Conservation (phyloP, 2,888 invertebrate species). For the Leucania comma region DNA sequence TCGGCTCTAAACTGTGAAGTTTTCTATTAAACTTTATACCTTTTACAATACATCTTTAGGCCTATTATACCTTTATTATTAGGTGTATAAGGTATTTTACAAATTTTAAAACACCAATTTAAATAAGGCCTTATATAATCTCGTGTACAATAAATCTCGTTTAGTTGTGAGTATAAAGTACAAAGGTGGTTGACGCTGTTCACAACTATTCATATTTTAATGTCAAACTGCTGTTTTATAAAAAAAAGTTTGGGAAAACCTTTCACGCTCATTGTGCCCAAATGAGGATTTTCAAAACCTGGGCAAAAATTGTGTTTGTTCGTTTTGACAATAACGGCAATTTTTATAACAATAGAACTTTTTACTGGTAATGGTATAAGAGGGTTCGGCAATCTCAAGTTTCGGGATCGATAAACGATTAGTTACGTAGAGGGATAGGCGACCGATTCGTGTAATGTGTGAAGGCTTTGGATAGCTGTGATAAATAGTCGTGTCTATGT, state of each 20-base stretch:
- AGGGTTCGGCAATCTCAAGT: conserved; percentile 42
- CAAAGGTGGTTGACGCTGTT: conserved; percentile 82
- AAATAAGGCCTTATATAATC: conserved; percentile 63
- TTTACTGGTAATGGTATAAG: conserved; percentile 30
- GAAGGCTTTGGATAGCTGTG: conserved; percentile 74
- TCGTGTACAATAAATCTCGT: conserved; percentile 75
- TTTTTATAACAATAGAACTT: conserved; percentile 24
- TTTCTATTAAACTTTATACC: conserved; percentile 54
- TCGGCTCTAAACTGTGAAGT: conserved; percentile 52
- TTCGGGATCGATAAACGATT: conserved; percentile 40
- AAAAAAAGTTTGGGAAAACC: conserved; percentile 36
- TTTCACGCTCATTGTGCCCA: conserved; percentile 30
- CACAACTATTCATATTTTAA: conserved; percentile 59
- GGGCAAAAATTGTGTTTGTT: conserved; percentile 18
- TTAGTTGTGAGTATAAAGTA: conserved; percentile 86
- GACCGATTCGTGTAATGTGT: conserved; percentile 59
- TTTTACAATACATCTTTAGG: conserved; percentile 60
- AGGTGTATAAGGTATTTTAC: conserved; percentile 55
- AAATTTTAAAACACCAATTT: conserved; percentile 64
- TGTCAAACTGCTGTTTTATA: conserved; percentile 40
- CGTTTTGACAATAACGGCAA: conserved; percentile 38
- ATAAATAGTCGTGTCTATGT: conserved; percentile 68
- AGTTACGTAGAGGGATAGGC: conserved; percentile 54
- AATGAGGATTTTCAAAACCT: conserved; percentile 18
- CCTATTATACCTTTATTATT: conserved; percentile 56